These are phyloP conservation scores for Apoderus coryli DNA, from an alignment of 2,888 invertebrate species.

Conservation along the genomic window DNA sequence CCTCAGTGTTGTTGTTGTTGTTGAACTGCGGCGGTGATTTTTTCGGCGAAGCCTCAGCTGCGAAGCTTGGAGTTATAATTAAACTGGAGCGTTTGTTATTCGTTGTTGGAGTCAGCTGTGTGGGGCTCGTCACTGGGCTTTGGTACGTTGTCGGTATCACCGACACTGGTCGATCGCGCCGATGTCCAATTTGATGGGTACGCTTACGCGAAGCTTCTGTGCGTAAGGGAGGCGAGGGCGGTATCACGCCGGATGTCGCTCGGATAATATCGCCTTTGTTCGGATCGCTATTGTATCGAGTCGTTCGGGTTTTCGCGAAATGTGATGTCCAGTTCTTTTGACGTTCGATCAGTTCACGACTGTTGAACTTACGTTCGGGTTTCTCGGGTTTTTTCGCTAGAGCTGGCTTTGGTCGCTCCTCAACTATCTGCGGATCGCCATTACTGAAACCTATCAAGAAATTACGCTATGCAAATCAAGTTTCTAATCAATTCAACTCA, in stretches of 20 bases:
- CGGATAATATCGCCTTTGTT: constrained; percentile 42
- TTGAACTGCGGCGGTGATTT: constrained; percentile 9
- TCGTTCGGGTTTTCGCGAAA: constrained; percentile 60
- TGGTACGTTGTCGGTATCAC: constrained; percentile 23
- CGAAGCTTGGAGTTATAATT: constrained; percentile 11
- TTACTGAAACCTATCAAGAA: too few relatives aligned
- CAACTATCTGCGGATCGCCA: too few relatives aligned
- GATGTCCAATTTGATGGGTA: constrained; percentile 24
- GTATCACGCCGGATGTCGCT: too few relatives aligned
- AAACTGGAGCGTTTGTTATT: constrained; percentile 14
- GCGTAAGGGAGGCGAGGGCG: constrained; percentile 34
- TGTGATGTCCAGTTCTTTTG: constrained; percentile 88
- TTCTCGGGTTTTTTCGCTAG: constrained; percentile 50
- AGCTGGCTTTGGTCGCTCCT: too few relatives aligned
- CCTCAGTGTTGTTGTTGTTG: constrained; percentile 8
- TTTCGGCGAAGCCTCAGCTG: constrained; percentile 7
- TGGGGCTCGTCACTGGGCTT: constrained; percentile 11
- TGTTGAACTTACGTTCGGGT: constrained; percentile 67
- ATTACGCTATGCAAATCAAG: too few relatives aligned
- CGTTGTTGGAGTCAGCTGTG: neutral
- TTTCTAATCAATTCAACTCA: too few relatives aligned
- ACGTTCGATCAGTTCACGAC: constrained; percentile 77
- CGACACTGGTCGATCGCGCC: constrained; percentile 30
- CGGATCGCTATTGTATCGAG: constrained; percentile 43
- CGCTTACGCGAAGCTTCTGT: constrained; percentile 30